A percentile compares a stretch with the other conserved stretches of the same genome.
Conservation (phyloP, 1,140 invertebrate genomes). For the Plutomurus gul region DNA sequence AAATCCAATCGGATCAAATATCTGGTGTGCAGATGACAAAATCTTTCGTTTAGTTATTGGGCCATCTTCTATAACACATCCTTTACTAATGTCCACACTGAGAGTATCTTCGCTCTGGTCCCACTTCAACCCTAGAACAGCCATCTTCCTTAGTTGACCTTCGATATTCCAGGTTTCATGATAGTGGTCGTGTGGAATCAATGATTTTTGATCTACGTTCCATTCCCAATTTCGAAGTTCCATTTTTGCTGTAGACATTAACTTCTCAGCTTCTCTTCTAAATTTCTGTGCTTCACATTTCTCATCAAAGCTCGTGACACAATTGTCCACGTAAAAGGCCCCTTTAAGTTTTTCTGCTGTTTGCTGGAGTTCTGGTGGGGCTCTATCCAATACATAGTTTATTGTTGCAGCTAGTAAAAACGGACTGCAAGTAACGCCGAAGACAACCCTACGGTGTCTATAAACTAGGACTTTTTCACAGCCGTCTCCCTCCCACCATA, state of each 20-base stretch:
- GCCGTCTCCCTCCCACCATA: constrained; percentile 52
- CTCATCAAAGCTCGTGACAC: constrained; percentile 51
- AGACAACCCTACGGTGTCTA: constrained; percentile 51
- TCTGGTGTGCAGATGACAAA: neutral
- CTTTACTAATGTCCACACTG: too few relatives aligned
- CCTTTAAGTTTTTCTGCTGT: constrained; percentile 37
- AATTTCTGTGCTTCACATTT: constrained; percentile 49
- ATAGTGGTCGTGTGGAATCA: neutral
- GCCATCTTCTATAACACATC: too few relatives aligned
- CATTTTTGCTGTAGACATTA: constrained; percentile 53
- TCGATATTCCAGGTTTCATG: neutral
- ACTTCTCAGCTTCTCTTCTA: constrained; percentile 31
- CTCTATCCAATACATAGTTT: neutral
- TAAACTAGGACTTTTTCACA: neutral
- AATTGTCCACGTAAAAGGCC: constrained; percentile 55
- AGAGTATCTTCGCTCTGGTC: constrained; percentile 48
- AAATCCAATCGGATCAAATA: neutral
- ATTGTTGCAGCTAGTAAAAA: constrained; percentile 56
- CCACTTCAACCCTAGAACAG: constrained; percentile 53
- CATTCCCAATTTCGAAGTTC: constrained; percentile 55
- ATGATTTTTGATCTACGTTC: neutral
- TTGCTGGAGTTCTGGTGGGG: neutral
- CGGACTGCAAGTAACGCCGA: constrained; percentile 56
- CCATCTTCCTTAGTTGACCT: too few relatives aligned
- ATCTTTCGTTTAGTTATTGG: neutral